phyloP scores from a whole-genome alignment of 1,140 invertebrate genomes.

The Lepidostoma basale region DNA sequence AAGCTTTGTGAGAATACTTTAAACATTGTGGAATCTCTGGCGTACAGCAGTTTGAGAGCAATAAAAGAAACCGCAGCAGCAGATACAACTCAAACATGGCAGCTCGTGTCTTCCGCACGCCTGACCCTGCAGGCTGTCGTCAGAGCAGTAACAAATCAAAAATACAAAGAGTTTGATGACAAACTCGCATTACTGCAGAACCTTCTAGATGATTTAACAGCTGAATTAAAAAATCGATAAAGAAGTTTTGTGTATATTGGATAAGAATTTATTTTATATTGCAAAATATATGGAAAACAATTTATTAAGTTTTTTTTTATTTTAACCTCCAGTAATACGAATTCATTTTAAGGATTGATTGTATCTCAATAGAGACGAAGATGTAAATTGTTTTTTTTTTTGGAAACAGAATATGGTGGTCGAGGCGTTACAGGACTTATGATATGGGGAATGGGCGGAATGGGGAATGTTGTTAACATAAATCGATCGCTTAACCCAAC shows the following conservation, averaged over 20 bases:
- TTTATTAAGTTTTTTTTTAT: too few relatives aligned
- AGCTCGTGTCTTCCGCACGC: conserved; percentile 66
- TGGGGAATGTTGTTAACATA: too few relatives aligned
- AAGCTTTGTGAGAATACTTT: conserved; percentile 58
- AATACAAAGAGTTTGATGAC: conserved; percentile 53
- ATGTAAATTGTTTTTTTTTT: too few relatives aligned
- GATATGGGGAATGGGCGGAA: too few relatives aligned
- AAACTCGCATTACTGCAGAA: conserved; percentile 49
- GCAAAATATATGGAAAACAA: too few relatives aligned
- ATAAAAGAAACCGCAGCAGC: conserved; percentile 52
- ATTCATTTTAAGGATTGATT: too few relatives aligned
- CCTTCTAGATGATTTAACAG: conserved; percentile 51
- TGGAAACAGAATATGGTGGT: too few relatives aligned
- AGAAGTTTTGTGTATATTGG: not conserved
- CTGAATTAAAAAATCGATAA: conserved; percentile 54
- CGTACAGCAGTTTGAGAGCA: conserved; percentile 53
- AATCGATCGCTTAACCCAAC: too few relatives aligned
- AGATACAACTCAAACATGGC: conserved; percentile 64
- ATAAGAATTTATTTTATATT: too few relatives aligned
- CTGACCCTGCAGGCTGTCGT: conserved; percentile 63
- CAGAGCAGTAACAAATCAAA: conserved; percentile 58
- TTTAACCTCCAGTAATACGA: too few relatives aligned
- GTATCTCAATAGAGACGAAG: too few relatives aligned
- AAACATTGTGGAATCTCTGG: conserved; percentile 49
- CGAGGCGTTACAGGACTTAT: too few relatives aligned